A percentile compares a stretch with the other conserved stretches of the same genome.
These are phyloP conservation scores for Arnoldichthys spilopterus DNA, from an alignment of 2,797 vertebrate species.

Conservation along the genomic window DNA sequence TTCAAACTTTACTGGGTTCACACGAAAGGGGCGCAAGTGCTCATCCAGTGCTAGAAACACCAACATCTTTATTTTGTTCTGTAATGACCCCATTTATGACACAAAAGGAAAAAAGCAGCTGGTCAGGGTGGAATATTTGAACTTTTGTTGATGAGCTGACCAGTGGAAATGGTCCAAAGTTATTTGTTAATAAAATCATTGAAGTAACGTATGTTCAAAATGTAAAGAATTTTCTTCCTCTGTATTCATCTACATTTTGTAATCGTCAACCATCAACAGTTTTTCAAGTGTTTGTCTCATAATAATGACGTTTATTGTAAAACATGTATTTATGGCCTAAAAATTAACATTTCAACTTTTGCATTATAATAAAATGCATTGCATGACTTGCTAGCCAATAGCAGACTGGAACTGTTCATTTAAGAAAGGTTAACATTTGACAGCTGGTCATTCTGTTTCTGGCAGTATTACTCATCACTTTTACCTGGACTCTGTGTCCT, in stretches of 20 bases:
- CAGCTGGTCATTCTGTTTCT: conserved; percentile 17
- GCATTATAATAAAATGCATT: background rate
- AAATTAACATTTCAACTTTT: background rate
- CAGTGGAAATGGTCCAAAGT: background rate
- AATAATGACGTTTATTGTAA: background rate
- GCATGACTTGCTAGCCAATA: background rate
- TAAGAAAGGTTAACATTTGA: background rate
- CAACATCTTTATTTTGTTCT: background rate
- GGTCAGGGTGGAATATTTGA: background rate
- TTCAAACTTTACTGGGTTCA: background rate
- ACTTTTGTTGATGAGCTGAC: background rate
- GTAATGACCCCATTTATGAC: background rate
- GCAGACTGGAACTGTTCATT: background rate
- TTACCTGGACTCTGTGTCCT: conserved; percentile 31
- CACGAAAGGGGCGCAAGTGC: background rate
- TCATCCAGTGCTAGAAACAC: background rate
- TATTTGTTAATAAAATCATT: background rate
- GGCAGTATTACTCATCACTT: conserved; percentile 36
- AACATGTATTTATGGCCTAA: background rate
- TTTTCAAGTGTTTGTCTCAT: no score
- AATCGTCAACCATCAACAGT: no score
- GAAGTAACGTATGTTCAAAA: background rate
- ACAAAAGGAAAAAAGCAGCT: background rate
- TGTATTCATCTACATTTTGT: background rate
- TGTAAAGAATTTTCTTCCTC: background rate